These are phyloP conservation scores for Chaenocephalus aceratus DNA, from an alignment of 2,113 vertebrate species.

Conservation along the genomic window DNA sequence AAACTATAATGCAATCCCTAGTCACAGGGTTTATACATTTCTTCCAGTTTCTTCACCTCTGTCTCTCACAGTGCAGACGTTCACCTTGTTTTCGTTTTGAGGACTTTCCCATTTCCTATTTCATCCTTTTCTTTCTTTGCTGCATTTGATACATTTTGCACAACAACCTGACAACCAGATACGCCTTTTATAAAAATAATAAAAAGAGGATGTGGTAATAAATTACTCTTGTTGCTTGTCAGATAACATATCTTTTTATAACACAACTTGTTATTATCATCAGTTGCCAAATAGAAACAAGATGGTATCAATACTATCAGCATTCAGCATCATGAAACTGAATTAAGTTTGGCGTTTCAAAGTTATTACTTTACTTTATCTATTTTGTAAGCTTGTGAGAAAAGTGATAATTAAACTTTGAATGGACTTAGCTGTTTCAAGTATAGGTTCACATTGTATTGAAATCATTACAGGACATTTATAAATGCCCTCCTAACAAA, in stretches of 20 bases:
- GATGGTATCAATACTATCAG: background rate
- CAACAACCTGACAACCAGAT: background rate
- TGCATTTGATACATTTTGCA: background rate
- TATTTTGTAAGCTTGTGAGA: no score
- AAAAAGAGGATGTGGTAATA: background rate
- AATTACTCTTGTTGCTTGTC: background rate
- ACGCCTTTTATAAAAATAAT: background rate
- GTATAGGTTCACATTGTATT: background rate
- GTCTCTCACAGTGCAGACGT: background rate
- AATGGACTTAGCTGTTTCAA: background rate
- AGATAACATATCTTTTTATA: no score
- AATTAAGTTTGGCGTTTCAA: background rate
- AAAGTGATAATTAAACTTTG: no score
- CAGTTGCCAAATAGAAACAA: background rate
- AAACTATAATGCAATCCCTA: slow-evolving; percentile 44
- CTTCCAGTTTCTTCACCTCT: slow-evolving; percentile 24
- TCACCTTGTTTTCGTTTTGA: slow-evolving; percentile 9
- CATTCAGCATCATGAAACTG: no score
- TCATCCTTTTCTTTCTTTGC: background rate
- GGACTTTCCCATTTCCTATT: slow-evolving; percentile 16
- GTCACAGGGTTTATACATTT: slow-evolving; percentile 8
- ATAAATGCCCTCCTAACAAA: background rate
- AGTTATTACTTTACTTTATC: no score
- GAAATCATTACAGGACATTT: background rate
- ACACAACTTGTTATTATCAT: background rate